Evolutionary conservation across 2,888 invertebrate genomes (phyloP), one percentile per base, ranked within the genome.

Genomic region (Thecophora atra): DNA sequence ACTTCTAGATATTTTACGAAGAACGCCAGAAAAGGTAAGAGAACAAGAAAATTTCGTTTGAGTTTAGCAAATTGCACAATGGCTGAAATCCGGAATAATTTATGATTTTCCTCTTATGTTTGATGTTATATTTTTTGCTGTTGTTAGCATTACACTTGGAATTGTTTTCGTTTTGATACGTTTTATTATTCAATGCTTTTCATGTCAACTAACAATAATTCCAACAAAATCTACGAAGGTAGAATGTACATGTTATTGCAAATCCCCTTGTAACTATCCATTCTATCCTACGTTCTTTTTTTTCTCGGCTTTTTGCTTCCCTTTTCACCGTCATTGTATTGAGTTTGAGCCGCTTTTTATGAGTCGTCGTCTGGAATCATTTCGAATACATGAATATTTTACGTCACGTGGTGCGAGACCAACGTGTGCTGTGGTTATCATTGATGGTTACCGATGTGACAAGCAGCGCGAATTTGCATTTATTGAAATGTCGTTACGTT

Each of bases 181-280:
- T 71, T 66, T 70, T 66, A 15, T 70, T 60, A 62, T 54, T 52
- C 52, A 44, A 64, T 44, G 68, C 30, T 58, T 58, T 82, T 79
- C 81, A 81, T 81, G 81, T 81, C 81, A 82, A 80, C 80, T 81
- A 80, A 81, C 82, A 82, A 82, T 82, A 82, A 82, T 19, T 67
- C 63, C 51, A 6, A 54, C 28, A n/a, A 42, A 65, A n/a, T 65
- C 3, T 65, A 64, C 24, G n/a, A 4, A 19, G 19, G 17, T n/a
- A 47, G 6, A 37, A 37, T 6, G 37, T 37, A 37, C 37, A 37
- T 37, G 11, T 37, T 37, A 56, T 26, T 17, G 8, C 56, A 56
- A 13, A 56, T 47, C 47, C 47, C n/a, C 47, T 1, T 5, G 0
- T 1, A 47, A 11, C 47, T 11, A 11, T n/a, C 13, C 47, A n/a